Evolutionary conservation across 2,113 vertebrate genomes (phyloP).

Genomic region (Sterrhoptilus dennistouni): DNA sequence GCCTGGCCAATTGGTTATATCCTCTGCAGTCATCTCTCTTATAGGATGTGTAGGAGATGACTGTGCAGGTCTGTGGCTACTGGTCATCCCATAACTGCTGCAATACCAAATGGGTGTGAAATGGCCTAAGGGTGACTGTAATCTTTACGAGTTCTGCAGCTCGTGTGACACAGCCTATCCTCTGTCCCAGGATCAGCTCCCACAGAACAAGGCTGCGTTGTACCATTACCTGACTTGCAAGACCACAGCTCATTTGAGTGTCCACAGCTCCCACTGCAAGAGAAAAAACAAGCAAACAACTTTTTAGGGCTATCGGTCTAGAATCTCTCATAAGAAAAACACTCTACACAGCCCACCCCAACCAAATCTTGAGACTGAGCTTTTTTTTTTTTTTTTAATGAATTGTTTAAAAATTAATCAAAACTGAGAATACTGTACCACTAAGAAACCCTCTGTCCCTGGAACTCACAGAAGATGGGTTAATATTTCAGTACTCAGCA

Average conservation of each 20-base stretch:
- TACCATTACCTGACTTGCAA: background rate
- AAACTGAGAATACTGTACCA: background rate
- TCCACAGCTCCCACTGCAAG: background rate
- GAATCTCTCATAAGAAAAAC: background rate
- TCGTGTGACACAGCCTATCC: background rate
- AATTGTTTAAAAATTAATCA: background rate
- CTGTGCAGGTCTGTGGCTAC: background rate
- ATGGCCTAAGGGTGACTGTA: background rate
- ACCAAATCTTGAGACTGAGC: background rate
- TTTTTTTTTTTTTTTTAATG: background rate
- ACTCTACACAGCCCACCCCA: background rate
- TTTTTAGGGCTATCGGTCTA: background rate
- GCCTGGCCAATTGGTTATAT: background rate
- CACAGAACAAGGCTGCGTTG: background rate
- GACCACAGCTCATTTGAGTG: background rate
- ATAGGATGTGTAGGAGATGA: background rate
- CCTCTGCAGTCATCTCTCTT: background rate
- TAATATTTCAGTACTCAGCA: background rate
- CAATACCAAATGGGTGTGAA: background rate
- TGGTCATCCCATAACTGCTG: background rate
- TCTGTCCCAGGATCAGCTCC: background rate
- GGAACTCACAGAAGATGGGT: background rate
- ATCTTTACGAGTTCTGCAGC: background rate
- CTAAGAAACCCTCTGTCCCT: background rate
- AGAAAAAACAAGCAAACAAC: background rate